phyloP scores from a whole-genome alignment of 2,888 invertebrate genomes.

The Dermolepida albohirtum region DNA sequence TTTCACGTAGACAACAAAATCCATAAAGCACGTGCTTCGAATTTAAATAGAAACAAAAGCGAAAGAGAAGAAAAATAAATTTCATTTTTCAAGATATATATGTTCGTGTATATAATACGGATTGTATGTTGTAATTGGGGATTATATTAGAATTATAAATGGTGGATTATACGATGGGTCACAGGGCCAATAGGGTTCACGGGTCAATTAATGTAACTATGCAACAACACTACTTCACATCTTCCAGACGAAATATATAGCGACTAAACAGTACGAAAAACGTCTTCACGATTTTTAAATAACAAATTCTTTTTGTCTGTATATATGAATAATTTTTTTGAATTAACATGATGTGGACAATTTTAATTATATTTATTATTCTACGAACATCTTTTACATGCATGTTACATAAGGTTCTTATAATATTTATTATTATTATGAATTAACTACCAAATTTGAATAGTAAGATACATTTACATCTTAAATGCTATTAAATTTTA shows the following conservation, averaged over 20 bases:
- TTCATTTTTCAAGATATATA: slow-evolving; percentile 10
- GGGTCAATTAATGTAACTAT: slow-evolving; percentile 44
- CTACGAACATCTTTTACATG: too few species aligned
- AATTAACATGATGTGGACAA: too few species aligned
- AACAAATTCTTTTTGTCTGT: slow-evolving; percentile 8
- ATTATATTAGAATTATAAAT: slow-evolving; percentile 44
- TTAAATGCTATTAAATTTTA: too few species aligned
- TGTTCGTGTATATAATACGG: slow-evolving; percentile 4
- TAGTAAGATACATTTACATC: too few species aligned
- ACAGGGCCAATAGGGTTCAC: slow-evolving; percentile 43
- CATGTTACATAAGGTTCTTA: too few species aligned
- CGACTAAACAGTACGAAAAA: not conserved
- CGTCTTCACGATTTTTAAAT: not conserved
- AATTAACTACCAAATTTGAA: too few species aligned
- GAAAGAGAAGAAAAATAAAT: not conserved
- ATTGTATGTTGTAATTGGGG: slow-evolving; percentile 14
- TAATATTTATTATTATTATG: too few species aligned
- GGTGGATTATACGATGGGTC: slow-evolving; percentile 43
- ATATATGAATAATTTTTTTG: too few species aligned
- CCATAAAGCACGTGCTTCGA: too few species aligned
- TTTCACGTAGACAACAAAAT: too few species aligned
- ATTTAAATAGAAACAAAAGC: too few species aligned
- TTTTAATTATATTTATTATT: too few species aligned
- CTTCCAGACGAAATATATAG: slow-evolving; percentile 6
- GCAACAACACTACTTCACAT: slow-evolving; percentile 35